Evolutionary conservation across 2,888 invertebrate genomes (phyloP), one percentile per base, ranked within the genome.

Genomic region (Anodontia alba): DNA sequence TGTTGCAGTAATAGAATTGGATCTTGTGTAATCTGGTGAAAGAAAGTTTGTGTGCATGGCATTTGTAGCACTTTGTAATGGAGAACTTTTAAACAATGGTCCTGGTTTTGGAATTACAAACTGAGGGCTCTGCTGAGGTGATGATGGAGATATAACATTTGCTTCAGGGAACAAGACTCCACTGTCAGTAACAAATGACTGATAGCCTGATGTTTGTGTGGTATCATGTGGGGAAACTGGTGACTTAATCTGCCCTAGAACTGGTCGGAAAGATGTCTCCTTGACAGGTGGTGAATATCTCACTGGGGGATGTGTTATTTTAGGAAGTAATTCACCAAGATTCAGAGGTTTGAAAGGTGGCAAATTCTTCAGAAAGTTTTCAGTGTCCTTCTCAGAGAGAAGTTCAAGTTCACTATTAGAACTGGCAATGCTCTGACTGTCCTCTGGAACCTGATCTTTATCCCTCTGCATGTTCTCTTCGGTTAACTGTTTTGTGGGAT

Each of bases 261-360:
- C 74, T n/a, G 90, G 90, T 82, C 81, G 85, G 67, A 89, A 90
- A 20, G 90, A 89, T 0, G 86, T 86, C 51, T 90, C 89, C 62
- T 87, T 89, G 26, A 89, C 89, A 31, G 90, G 88, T 7, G 90
- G 87, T n/a, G 87, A 88, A 73, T 88, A 78, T 5, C 83, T 78
- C 54, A 73, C 51, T 5, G 62, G 33, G 10, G 62, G 33, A 31
- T 33, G 36, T 23, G 57, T 72, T 10, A 78, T 42, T 79, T 85
- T 83, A 26, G 86, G 85, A 76, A 88, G 77, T 71, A 89, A 81
- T 31, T 87, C 86, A 75, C 78, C 83, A 26, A 89, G 76, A 67
- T 89, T 87, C 0, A 90, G 79, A 26, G 83, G 79, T 80, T 86
- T 89, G 31, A 88, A 85, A 42, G 89, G 89, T 31, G 90, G 89